A percentile compares a stretch with the other conserved stretches of the same genome.
Conservation (phyloP, 2,888 invertebrate genomes). For the Cryptosula pallasiana region DNA sequence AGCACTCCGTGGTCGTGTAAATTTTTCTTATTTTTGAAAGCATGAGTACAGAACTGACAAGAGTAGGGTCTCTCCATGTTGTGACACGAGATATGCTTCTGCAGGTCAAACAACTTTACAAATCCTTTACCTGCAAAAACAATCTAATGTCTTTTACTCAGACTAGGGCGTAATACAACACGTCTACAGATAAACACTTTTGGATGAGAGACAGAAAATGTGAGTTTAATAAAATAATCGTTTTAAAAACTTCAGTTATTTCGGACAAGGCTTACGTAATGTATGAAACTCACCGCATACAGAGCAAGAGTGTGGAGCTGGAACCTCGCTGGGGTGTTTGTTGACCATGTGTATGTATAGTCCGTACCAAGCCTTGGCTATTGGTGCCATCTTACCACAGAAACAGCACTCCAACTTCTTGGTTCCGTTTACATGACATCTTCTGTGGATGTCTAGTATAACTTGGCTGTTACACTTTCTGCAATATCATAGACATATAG, state of each 20-base stretch:
- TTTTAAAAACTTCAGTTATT: no score
- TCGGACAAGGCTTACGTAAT: no score
- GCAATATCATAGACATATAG: no score
- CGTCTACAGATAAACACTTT: no score
- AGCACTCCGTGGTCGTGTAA: conserved; percentile 3
- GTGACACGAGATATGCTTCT: conserved; percentile 16
- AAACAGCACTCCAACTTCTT: not conserved
- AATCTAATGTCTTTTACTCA: no score
- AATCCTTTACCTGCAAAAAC: conserved; percentile 9
- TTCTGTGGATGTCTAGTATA: conserved; percentile 5
- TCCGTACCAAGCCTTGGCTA: conserved; percentile 19
- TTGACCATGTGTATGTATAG: conserved; percentile 16
- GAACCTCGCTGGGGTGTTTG: conserved; percentile 1
- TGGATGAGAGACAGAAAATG: no score
- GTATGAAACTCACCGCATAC: conserved; percentile 3
- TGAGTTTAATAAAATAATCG: no score
- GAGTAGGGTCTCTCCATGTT: not conserved
- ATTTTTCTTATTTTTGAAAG: conserved; percentile 2
- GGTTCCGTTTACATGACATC: not conserved
- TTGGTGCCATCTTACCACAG: conserved; percentile 12
- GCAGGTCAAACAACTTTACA: conserved; percentile 19
- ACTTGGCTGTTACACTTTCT: conserved; percentile 1
- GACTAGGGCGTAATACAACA: no score
- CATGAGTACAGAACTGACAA: not conserved
- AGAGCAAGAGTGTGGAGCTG: conserved; percentile 6